Base-by-base conservation (phyloP, 2,113 vertebrate genomes). In the Mandrillus leucophaeus region DNA sequence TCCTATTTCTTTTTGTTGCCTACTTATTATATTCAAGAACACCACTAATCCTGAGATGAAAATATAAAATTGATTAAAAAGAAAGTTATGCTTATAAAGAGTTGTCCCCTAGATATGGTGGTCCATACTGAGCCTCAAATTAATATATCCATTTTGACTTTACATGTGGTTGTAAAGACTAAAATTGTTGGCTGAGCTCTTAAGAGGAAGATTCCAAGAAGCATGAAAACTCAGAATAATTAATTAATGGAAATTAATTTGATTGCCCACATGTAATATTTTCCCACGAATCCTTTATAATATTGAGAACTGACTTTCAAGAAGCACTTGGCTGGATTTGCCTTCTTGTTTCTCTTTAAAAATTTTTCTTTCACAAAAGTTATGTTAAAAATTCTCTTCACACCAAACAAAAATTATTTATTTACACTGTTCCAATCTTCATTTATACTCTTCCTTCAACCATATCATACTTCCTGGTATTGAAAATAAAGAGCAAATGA, bases 211-310 rank as follows among this genome's bases (percentile, higher is more conserved):
- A 13, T 0, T 88, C 86, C 66, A 75, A 45, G 79, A 61, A 55
- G 76, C 87, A 78, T 84, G 92, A 95, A 80, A 66, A 90, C 83
- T 88, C 7, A 72, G 75, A 88, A 0, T 4, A 97, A 82, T 52
- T 97, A 96, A 97, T 97, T 84, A 96, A 96, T 97, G 93, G 59
- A 97, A 97, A 98, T 61, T 80, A 88, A 89, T 11, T 68, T 87
- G 75, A 97, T 96, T 70, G 92, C 50, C 96, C 40, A 86, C 81
- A 97, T 96, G 88, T 97, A 95, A 97, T 93, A 85, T 96, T 96
- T 98, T 97, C 95, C 90, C 92, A 90, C 80, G 85, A 80, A 4
- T 73, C 43, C 35, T 92, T 89, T 98, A 84, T 78, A 72, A 89
- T 87, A 83, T 48, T 96, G 30, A 76, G 35, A 90, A 97, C 6